Percentiles rank a stretch among this genome's conserved stretches.
Evolutionary conservation across 2,113 vertebrate species (phyloP).

Genomic region (Oplegnathus fasciatus): DNA sequence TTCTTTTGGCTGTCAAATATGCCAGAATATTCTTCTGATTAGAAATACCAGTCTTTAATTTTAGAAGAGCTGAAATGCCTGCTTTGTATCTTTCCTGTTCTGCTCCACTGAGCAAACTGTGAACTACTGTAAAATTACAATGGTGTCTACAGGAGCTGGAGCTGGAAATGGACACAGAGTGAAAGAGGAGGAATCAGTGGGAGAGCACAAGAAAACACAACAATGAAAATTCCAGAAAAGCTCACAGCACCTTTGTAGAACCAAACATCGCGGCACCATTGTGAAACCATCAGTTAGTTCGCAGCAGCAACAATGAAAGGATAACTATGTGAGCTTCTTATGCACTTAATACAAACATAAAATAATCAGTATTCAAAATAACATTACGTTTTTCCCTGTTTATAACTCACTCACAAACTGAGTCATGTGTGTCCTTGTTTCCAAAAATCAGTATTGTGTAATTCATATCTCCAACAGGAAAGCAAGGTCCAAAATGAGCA

Average conservation of each 20-base stretch:
- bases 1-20: too few species aligned
- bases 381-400: not conserved
- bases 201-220: not conserved
- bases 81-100: not conserved
- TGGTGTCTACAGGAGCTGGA: not conserved
- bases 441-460: not conserved
- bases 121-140: not conserved
- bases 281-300: not conserved
- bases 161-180: not conserved
- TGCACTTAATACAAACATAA: not conserved
- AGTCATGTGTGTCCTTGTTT: conserved; percentile 3
- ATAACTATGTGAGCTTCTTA: not conserved
- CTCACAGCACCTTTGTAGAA: not conserved
- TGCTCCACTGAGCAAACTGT: not conserved
- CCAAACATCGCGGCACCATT: not conserved
- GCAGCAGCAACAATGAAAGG: not conserved
- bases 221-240: not conserved
- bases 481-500: not conserved
- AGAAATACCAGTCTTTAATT: not conserved
- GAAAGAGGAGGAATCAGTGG: not conserved
- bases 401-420: not conserved
- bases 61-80: not conserved
- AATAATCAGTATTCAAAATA: not conserved
- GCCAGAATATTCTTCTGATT: not conserved
- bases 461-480: not conserved